These are phyloP conservation scores for Philereme vetulata DNA, from an alignment of 2,888 invertebrate genomes.

Conservation along the genomic window DNA sequence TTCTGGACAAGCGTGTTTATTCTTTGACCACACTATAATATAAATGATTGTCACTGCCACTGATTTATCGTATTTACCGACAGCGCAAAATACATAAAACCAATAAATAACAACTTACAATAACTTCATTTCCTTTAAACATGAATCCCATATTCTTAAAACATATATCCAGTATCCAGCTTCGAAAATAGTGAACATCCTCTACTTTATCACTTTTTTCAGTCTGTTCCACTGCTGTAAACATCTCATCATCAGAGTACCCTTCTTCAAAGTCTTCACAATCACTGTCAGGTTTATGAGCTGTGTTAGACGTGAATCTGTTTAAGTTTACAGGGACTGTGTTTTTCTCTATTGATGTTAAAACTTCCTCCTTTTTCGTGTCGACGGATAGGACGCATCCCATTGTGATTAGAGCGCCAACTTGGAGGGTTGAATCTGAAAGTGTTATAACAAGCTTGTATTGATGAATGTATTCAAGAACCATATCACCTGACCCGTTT, in stretches of 20 bases:
- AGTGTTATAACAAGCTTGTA: too few relatives aligned
- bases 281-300: constrained; percentile 46
- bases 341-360: constrained; percentile 81
- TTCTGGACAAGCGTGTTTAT: too few relatives aligned
- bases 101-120: constrained; percentile 51
- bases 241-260: constrained; percentile 75
- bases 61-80: too few relatives aligned
- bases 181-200: constrained; percentile 62
- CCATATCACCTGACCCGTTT: too few relatives aligned
- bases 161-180: constrained; percentile 86
- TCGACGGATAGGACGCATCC: constrained; percentile 88
- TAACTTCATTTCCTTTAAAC: constrained; percentile 57
- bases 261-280: constrained; percentile 78
- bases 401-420: constrained; percentile 88
- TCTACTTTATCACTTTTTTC: constrained; percentile 49
- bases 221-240: constrained; percentile 47
- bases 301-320: constrained; percentile 6
- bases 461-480: too few relatives aligned
- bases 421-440: constrained; percentile 87
- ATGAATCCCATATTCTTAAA: constrained; percentile 81
- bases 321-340: constrained; percentile 44
- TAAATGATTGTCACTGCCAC: too few relatives aligned
- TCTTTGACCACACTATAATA: too few relatives aligned
- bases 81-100: too few relatives aligned
- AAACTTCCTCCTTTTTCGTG: constrained; percentile 86